These are phyloP conservation scores for Butastur rufipennis DNA, from an alignment of 2,113 vertebrate species.

Conservation along the genomic window DNA sequence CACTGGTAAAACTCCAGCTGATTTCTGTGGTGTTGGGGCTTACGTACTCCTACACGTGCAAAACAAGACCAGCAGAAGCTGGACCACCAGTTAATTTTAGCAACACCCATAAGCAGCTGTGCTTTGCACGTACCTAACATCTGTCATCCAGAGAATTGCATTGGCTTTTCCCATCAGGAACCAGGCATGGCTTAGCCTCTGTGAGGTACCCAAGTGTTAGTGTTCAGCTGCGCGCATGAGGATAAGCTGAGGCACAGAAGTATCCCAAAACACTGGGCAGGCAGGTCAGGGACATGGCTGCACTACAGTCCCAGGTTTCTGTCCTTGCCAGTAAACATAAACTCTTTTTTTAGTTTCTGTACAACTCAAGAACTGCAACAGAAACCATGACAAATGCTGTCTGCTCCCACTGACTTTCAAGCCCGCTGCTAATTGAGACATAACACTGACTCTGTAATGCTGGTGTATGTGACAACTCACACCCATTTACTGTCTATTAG, in stretches of 20 bases:
- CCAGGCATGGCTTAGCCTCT: background rate
- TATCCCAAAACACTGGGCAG: background rate
- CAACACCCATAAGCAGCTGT: background rate
- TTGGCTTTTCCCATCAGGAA: background rate
- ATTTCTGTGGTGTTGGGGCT: background rate
- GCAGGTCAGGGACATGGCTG: background rate
- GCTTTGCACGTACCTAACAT: background rate
- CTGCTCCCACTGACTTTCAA: slow-evolving; percentile 11
- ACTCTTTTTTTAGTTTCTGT: background rate
- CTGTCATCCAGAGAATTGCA: background rate
- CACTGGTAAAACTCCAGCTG: background rate
- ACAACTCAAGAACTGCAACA: background rate
- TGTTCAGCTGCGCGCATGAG: background rate
- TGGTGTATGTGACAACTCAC: slow-evolving; percentile 12
- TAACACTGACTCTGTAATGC: background rate
- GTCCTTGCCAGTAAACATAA: background rate
- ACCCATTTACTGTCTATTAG: slow-evolving; percentile 21
- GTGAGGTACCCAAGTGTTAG: background rate
- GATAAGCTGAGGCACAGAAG: background rate
- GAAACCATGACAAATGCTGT: background rate
- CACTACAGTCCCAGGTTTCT: background rate
- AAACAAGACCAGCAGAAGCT: background rate
- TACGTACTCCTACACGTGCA: fast-evolving
- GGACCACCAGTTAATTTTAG: background rate
- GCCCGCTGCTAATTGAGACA: slow-evolving; percentile 32